These are phyloP conservation scores for Nycticorax nycticorax DNA, from an alignment of 2,113 vertebrate genomes.

Conservation along the genomic window DNA sequence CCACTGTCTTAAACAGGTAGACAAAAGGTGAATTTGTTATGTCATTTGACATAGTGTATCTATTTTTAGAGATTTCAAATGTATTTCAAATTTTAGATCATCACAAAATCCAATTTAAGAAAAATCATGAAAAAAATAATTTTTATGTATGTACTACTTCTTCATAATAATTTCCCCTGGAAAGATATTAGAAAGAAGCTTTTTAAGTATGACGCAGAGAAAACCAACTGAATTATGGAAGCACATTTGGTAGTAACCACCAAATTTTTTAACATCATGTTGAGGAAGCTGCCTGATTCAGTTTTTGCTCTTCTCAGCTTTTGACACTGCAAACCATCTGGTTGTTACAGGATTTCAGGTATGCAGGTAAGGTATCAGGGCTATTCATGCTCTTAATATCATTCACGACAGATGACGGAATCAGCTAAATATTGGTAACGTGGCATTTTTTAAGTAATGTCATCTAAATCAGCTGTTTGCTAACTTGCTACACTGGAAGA, in stretches of 20 bases:
- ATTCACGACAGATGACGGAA: neutral
- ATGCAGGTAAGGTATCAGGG: neutral
- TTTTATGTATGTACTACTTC: neutral
- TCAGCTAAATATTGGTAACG: neutral
- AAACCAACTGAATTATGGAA: neutral
- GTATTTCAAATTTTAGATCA: neutral
- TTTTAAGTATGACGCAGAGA: neutral
- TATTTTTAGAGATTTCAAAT: neutral
- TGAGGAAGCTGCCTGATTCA: neutral
- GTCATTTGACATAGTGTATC: neutral
- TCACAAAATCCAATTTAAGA: neutral
- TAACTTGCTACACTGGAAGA: neutral
- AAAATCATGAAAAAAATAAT: neutral
- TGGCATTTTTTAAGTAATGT: neutral
- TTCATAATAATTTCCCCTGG: neutral
- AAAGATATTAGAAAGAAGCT: neutral
- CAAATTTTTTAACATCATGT: rapidly evolving
- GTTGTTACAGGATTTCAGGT: neutral
- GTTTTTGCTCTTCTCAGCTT: neutral
- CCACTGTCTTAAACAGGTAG: neutral
- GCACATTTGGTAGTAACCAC: neutral
- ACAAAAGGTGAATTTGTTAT: too few relatives aligned
- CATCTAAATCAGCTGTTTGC: neutral
- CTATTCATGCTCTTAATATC: neutral
- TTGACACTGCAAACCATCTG: rapidly evolving